These are phyloP conservation scores for Takifugu bimaculatus DNA, from an alignment of 2,113 vertebrate genomes.

Conservation along the genomic window DNA sequence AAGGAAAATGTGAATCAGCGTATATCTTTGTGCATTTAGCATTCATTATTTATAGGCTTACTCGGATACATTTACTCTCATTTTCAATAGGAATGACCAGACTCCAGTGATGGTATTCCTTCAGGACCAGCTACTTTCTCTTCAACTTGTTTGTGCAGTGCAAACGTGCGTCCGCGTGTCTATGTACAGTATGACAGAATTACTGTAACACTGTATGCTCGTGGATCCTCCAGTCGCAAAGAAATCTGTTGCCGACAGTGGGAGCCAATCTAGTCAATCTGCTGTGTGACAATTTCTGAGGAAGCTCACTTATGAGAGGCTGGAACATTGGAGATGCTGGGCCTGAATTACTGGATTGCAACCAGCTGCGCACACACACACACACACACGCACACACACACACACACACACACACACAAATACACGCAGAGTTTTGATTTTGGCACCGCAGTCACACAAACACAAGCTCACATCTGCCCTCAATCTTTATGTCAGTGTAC, in stretches of 20 bases:
- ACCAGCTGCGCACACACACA: not conserved
- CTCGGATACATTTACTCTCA: too few species aligned
- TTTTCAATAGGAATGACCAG: too few species aligned
- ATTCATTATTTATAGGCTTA: too few species aligned
- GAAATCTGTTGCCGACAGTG: constrained; percentile 26
- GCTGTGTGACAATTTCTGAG: constrained; percentile 25
- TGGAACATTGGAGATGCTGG: constrained; percentile 4
- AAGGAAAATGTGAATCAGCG: too few species aligned
- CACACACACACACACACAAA: constrained; percentile 1
- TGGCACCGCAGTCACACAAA: constrained; percentile 6
- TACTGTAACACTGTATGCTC: constrained; percentile 26
- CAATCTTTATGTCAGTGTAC: constrained; percentile 8
- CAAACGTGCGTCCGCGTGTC: constrained; percentile 4
- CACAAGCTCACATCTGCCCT: not conserved
- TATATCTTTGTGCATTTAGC: too few species aligned
- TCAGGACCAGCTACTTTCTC: not conserved
- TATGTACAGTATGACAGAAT: constrained; percentile 6
- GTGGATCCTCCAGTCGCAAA: constrained; percentile 28
- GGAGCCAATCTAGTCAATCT: constrained; percentile 40
- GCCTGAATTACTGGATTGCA: constrained; percentile 19
- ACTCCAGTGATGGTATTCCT: too few species aligned
- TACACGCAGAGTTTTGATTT: constrained; percentile 14
- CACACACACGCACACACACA: not conserved
- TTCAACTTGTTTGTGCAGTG: not conserved
- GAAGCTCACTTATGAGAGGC: constrained; percentile 24